phyloP scores from a whole-genome alignment of 2,113 vertebrate genomes.

The Notiomystis cincta region DNA sequence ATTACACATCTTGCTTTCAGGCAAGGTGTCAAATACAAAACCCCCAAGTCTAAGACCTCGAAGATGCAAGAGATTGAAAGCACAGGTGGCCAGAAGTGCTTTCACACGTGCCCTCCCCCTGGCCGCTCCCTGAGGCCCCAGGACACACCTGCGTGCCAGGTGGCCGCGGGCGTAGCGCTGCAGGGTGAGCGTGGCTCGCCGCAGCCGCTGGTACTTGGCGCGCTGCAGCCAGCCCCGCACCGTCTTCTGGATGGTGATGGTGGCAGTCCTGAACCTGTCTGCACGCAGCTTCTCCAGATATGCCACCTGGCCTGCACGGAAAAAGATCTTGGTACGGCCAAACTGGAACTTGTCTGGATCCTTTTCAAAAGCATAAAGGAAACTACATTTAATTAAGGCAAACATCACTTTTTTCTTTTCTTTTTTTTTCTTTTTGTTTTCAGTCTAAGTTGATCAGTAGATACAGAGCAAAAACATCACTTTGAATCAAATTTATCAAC shows the following conservation, averaged over 20 bases:
- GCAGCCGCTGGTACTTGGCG: slow-evolving; percentile 78
- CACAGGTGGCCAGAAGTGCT: accelerated
- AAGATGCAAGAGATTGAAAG: accelerated
- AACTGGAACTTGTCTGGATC: slow-evolving; percentile 97
- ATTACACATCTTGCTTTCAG: accelerated
- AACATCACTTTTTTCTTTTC: not conserved
- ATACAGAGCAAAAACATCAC: not conserved
- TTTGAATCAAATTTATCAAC: not conserved
- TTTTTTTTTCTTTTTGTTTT: not conserved
- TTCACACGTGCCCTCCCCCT: accelerated
- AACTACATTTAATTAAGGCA: not conserved
- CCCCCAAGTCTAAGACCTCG: too few relatives aligned
- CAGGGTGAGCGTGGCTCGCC: slow-evolving; percentile 68
- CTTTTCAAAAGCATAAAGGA: slow-evolving; percentile 67
- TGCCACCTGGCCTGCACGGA: slow-evolving; percentile 95
- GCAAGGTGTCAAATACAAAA: too few relatives aligned
- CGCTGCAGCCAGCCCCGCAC: slow-evolving; percentile 92
- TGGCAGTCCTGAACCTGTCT: slow-evolving; percentile 89
- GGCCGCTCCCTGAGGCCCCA: not conserved
- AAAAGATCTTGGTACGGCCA: slow-evolving; percentile 96
- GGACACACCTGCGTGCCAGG: slow-evolving; percentile 85
- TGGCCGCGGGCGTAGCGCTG: slow-evolving; percentile 83
- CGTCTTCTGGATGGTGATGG: slow-evolving; percentile 92
- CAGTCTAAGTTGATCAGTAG: not conserved
- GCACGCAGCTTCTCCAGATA: slow-evolving; percentile 93